Evolutionary conservation across 2,113 vertebrate species (phyloP), one percentile per base, ranked within the genome.

Genomic region (Emydocephalus ijimae): DNA sequence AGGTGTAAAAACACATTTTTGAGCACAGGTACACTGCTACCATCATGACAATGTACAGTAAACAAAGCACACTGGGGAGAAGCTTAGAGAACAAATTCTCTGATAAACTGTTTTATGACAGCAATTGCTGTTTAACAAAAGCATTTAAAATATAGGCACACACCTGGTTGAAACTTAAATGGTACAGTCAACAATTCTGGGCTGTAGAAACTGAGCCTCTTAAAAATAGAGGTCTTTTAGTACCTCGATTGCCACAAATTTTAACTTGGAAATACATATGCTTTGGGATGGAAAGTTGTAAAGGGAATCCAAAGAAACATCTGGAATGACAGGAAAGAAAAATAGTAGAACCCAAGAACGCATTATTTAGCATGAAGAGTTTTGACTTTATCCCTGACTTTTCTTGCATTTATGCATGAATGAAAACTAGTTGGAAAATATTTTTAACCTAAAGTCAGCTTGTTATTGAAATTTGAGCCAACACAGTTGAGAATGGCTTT

Each of bases 181-280:
- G 34, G 4, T 74, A 21, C 23, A 88, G 23, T 56, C n/a, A 29
- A 61, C 7, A 34, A 61, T 50, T 93, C 29, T n/a, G 45, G 29
- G 23, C 54, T 91, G 14, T 93, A 91, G 91, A 95, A 94, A 54
- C 18, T 45, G 92, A 34, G 29, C 91, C 43, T 93, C 3, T 5
- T 29, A 9, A 50, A 91, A 81, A 87, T n/a, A 87, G 43, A 52
- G 8, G 85, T 61, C 39, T 6, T 81, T 92, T 91, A 91, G 85
- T 88, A 91, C 94, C 95, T 96, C 94, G 94, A 95, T 89, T 96
- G 94, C 93, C 95, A 94, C 96, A 95, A 94, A 95, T 95, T 94
- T 56, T 56, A 92, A 88, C 93, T 94, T 55, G 91, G 93, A 92
- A 93, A 74, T 93, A 86, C 96, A 95, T 92, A 87, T 90, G 92